Evolutionary conservation across 2,888 invertebrate species (phyloP).

Genomic region (Drosophila longiperda): DNA sequence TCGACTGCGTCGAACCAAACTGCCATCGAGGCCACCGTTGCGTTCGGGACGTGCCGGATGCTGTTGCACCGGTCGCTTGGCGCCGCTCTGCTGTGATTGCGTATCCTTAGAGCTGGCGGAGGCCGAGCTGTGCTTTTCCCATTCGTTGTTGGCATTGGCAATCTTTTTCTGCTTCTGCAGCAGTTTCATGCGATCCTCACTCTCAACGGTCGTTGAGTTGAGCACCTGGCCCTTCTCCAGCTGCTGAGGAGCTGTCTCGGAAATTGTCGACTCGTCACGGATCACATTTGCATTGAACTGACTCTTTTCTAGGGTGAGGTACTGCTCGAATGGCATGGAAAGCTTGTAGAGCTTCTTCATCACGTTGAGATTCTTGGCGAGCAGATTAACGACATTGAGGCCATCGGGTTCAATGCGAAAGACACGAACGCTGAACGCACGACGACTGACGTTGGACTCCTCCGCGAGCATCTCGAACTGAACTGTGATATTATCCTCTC

Average conservation of each 20-base stretch:
- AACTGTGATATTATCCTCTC: conserved; percentile 79
- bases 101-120: conserved; percentile 80
- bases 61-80: conserved; percentile 58
- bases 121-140: conserved; percentile 82
- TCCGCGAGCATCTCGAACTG: conserved; percentile 90
- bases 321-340: conserved; percentile 84
- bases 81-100: conserved; percentile 45
- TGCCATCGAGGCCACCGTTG: conserved; percentile 16
- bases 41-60: conserved; percentile 34
- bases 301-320: conserved; percentile 83
- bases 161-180: conserved; percentile 45
- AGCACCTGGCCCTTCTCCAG: conserved; percentile 56
- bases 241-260: conserved; percentile 38
- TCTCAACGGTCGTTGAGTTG: conserved; percentile 76
- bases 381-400: conserved; percentile 80
- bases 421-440: conserved; percentile 84
- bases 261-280: conserved; percentile 46
- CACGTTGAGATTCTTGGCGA: conserved; percentile 86
- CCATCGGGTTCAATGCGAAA: conserved; percentile 85
- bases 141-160: conserved; percentile 60
- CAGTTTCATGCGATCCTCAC: conserved; percentile 70
- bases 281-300: conserved; percentile 73
- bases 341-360: conserved; percentile 86
- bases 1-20: conserved; percentile 35
- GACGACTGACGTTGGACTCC: conserved; percentile 85